Evolutionary conservation across 1,140 invertebrate genomes (phyloP).

Genomic region (Anoplophora glabripennis): DNA sequence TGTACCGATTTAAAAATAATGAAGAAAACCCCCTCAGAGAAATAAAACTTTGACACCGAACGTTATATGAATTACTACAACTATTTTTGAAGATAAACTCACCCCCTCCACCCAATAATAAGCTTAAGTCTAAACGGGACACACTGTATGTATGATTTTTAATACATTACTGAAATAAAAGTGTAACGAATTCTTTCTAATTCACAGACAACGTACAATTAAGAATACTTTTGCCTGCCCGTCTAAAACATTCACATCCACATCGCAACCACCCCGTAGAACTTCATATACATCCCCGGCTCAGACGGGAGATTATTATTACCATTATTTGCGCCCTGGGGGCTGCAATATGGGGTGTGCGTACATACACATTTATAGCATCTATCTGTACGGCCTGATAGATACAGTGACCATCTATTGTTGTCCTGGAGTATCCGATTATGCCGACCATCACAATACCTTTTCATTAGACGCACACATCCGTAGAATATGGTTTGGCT

Average conservation of each 20-base stretch:
- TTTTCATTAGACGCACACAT: constrained; percentile 40
- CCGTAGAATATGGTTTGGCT: constrained; percentile 48
- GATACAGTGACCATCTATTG: constrained; percentile 38
- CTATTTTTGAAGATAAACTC: no score
- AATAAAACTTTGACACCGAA: no score
- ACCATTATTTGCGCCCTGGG: constrained; percentile 12
- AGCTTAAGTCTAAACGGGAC: no score
- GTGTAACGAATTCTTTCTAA: no score
- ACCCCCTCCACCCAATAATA: no score
- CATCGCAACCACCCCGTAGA: background rate
- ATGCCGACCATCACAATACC: constrained; percentile 35
- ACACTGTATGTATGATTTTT: no score
- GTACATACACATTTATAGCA: constrained; percentile 2
- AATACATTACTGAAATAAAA: no score
- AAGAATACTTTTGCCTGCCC: background rate
- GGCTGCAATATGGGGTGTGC: constrained; percentile 3
- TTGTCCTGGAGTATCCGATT: constrained; percentile 39
- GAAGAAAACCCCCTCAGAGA: no score
- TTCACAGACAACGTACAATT: no score
- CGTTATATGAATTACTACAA: no score
- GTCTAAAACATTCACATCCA: background rate
- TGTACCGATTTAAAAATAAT: no score
- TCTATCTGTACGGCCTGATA: constrained; percentile 16
- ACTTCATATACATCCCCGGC: background rate
- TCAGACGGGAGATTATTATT: constrained; percentile 16